Evolutionary conservation across 2,113 vertebrate species (phyloP).

Genomic region (Ceyx margarethae): DNA sequence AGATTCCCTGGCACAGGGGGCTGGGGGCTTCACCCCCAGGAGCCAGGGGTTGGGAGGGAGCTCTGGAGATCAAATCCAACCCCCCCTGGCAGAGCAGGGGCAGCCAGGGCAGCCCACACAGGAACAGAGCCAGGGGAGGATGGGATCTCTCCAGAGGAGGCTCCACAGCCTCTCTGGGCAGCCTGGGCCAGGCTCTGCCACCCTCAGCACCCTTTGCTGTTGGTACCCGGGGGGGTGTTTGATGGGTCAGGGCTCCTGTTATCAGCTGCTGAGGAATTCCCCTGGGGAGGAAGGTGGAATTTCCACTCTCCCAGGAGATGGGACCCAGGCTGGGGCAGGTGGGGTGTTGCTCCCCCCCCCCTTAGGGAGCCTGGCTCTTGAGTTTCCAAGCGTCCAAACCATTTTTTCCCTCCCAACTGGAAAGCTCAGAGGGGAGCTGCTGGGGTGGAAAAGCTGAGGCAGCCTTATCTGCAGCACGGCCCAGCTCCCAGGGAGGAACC

Average conservation of each 20-base stretch:
- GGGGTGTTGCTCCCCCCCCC: background rate
- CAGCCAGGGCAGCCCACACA: no score
- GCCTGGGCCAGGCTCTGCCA: no score
- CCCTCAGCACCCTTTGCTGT: background rate
- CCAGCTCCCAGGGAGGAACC: background rate
- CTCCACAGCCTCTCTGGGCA: no score
- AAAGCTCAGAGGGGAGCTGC: background rate
- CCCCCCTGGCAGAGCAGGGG: no score
- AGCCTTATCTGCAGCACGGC: constrained; percentile 10
- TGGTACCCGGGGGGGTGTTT: background rate
- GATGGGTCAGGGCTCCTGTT: background rate
- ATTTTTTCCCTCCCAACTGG: background rate
- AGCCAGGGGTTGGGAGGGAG: background rate
- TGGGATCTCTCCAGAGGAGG: no score
- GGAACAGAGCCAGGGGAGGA: no score
- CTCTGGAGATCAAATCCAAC: no score
- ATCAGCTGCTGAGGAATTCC: background rate
- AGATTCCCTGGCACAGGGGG: background rate
- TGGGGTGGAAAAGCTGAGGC: constrained; percentile 56
- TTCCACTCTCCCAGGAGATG: background rate
- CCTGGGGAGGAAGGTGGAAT: background rate
- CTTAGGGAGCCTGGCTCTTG: background rate
- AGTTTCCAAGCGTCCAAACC: constrained; percentile 13
- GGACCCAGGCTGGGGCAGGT: background rate
- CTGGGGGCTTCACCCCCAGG: background rate